Evolutionary conservation across 2,113 vertebrate species (phyloP).

Genomic region (Hippolais icterina): DNA sequence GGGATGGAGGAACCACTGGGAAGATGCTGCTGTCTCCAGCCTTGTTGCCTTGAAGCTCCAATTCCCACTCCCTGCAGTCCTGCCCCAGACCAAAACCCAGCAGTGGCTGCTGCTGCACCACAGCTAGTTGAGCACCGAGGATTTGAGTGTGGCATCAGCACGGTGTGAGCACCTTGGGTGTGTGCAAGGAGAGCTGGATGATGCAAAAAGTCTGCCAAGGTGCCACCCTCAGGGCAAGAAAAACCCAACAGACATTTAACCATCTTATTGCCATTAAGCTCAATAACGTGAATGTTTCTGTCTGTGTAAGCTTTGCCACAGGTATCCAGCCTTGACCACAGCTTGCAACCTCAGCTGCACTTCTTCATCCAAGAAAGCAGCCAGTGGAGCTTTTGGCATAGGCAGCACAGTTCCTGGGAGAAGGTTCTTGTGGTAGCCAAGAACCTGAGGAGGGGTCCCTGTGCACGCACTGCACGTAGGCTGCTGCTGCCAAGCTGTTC

Average conservation of each 20-base stretch:
- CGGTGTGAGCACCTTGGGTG: fast-evolving
- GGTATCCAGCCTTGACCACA: neutral
- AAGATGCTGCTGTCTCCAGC: neutral
- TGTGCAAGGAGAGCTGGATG: neutral
- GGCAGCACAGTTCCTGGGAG: neutral
- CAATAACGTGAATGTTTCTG: fast-evolving
- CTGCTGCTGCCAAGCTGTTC: fast-evolving
- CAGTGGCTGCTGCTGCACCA: neutral
- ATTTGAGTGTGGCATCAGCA: fast-evolving
- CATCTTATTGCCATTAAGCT: neutral
- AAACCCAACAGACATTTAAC: neutral
- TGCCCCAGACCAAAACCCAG: neutral
- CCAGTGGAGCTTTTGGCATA: neutral
- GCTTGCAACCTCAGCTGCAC: neutral
- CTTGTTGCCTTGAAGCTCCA: neutral
- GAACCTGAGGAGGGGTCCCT: neutral
- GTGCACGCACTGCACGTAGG: neutral
- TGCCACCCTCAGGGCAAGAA: neutral
- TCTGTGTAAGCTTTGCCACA: neutral
- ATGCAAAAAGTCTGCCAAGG: neutral
- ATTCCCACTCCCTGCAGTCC: neutral
- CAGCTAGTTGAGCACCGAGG: fast-evolving
- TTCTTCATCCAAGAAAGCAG: neutral
- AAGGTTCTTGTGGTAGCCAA: neutral
- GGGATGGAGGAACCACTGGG: neutral